Evolutionary conservation across 2,113 vertebrate species (phyloP), one percentile per base, ranked within the genome.

Genomic region (Neolamprologus sp.): DNA sequence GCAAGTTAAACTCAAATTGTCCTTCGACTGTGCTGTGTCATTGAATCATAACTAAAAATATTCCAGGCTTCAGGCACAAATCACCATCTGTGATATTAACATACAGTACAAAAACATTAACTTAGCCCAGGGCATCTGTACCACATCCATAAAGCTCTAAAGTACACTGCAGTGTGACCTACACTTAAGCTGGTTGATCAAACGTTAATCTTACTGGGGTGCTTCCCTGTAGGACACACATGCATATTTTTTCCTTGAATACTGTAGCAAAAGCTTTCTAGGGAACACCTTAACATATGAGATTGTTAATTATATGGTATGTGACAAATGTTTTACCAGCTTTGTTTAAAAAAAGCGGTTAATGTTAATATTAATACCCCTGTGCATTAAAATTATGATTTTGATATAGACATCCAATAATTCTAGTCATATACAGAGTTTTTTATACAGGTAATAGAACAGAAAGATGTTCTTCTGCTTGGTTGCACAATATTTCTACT

Each of bases 91-190:
- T 83, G 75, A 83, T 65, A 78, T 83, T 83, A 73, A 83, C 86
- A 87, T 83, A 91, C 45, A 78, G 71, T 31, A 49, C 37, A 88
- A 87, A 88, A 89, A 92, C 84, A 93, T 90, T 49, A 90, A 84
- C 35, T 81, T 21, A 16, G 82, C 85, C 82, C 55, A 55, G 42
- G 45, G 84, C 85, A 42, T 63, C 83, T 87, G 49, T 53, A 60
- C 57, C 54, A 17, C 84, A 84, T 65, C 45, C 42, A 83, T 80
- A 81, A 86, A 68, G 68, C 78, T 40, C 63, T 21, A 21, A 35
- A 68, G 47, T 26, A 54, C 26, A 28, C n/a, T 63, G 84, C 40
- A 68, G 85, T 55, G 71, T 49, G 68, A 85, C 75, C 86, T 60
- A 55, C 31, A 78, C 55, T 85, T 79, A 12, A 53, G 54, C 57